Conservation (phyloP, 2,113 vertebrate species). For the Ageneiosus marmoratus region DNA sequence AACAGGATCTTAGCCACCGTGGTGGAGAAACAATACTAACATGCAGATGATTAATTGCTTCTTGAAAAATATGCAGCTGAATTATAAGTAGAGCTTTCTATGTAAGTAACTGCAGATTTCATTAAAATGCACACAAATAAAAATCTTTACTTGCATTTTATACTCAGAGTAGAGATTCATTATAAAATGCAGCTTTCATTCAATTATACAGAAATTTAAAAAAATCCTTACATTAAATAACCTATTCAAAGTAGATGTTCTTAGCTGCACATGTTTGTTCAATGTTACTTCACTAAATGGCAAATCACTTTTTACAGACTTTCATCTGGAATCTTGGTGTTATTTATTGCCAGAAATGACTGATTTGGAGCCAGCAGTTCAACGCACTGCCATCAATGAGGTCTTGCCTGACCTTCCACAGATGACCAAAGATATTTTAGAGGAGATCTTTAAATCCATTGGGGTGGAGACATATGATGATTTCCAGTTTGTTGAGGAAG, state of each 20-base stretch:
- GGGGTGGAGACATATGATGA: slow-evolving; percentile 36
- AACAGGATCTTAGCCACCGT: slow-evolving; percentile 23
- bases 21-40: slow-evolving; percentile 21
- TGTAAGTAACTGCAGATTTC: too few relatives aligned
- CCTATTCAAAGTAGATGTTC: neutral
- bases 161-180: neutral
- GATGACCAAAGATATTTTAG: too few relatives aligned
- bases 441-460: neutral
- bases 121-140: neutral
- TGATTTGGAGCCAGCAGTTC: slow-evolving; percentile 27
- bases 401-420: too few relatives aligned
- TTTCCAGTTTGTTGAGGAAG: slow-evolving; percentile 36
- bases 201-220: neutral
- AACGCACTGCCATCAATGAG: neutral
- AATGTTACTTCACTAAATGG: neutral
- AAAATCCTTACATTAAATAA: neutral
- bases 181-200: neutral
- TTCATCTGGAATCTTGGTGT: too few relatives aligned
- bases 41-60: too few relatives aligned
- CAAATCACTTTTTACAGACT: too few relatives aligned
- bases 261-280: neutral
- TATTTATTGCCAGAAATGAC: slow-evolving; percentile 21
- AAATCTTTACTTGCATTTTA: too few relatives aligned
- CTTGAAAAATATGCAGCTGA: too few relatives aligned
- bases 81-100: too few relatives aligned